Evolutionary conservation across 2,888 invertebrate species (phyloP).

Genomic region (Drosophila austrosaltans): DNA sequence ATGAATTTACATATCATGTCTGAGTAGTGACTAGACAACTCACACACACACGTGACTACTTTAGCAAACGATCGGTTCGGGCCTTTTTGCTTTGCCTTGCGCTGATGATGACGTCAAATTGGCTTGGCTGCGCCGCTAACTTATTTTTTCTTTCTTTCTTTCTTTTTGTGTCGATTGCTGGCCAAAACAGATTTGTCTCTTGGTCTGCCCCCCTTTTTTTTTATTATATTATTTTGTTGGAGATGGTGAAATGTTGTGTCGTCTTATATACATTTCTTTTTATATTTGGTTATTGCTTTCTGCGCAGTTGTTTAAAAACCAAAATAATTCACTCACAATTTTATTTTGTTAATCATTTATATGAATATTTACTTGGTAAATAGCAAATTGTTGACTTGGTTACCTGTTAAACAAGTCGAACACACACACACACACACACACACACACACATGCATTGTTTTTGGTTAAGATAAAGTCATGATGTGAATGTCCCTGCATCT

Average conservation of each 20-base stretch:
- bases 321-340: slow-evolving; percentile 21
- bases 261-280: slow-evolving; percentile 20
- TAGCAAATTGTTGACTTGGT: slow-evolving; percentile 45
- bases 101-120: slow-evolving; percentile 67
- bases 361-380: slow-evolving; percentile 48
- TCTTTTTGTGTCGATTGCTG: slow-evolving; percentile 36
- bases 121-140: slow-evolving; percentile 24
- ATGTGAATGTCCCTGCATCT: slow-evolving; percentile 9
- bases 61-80: slow-evolving; percentile 13
- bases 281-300: slow-evolving; percentile 28
- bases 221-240: not conserved
- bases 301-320: slow-evolving; percentile 63
- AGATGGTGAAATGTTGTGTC: slow-evolving; percentile 60
- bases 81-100: slow-evolving; percentile 5
- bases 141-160: slow-evolving; percentile 16
- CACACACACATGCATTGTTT: not conserved
- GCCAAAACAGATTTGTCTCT: slow-evolving; percentile 51
- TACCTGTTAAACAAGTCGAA: slow-evolving; percentile 24
- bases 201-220: slow-evolving; percentile 37
- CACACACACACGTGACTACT: slow-evolving; percentile 37
- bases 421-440: not conserved
- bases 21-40: slow-evolving; percentile 34
- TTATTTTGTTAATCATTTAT: slow-evolving; percentile 37
- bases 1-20: slow-evolving; percentile 45
- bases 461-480: slow-evolving; percentile 9